Base-by-base conservation (phyloP, 35 echinoderm and acorn worm species). In the Lytechinus variegatus region DNA sequence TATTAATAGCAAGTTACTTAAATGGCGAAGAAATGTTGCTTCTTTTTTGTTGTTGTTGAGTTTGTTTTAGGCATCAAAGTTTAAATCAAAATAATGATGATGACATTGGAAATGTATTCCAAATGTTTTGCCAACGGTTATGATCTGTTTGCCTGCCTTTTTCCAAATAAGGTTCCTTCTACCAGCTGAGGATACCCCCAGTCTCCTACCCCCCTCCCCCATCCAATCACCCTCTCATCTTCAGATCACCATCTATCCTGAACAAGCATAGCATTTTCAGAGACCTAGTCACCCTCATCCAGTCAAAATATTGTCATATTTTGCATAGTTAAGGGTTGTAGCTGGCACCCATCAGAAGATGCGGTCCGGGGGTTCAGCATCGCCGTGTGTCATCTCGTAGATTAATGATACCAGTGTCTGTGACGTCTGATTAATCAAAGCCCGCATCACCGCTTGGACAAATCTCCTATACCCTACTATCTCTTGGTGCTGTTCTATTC, bases 251-350 rank as follows among this genome's bases (percentile, higher is more conserved):
- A 24, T 19, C 88, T 90, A 90, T 44, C 88, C 24, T 90, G 33
- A 90, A 44, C 88, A 44, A 52, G 88, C 29, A 90, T 21, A 6
- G 88, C 88, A 90, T 90, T 90, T 90, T 54, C 52, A 14, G 14
- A 44, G 52, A 14, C 27, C 9, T 28, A 90, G 88, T 90, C 88
- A 90, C 27, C 88, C 66, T 33, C 88, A 90, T 44, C 88, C 28
- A 90, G 52, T 90, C 88, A 90, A 90, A 90, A 90, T 90, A 90
- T 90, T 90, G 28, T 90, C 88, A 90, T 90, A 90, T 90, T 90
- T 90, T 44, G 52, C 28, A 90, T 90, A 90, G 88, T 90, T 90
- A 13, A 10, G 88, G 66, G 66, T 79, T 79, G 66, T 79, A 79
- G 66, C 66, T 79, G 66, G 66, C 66, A 24, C 19, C 66, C 66